Evolutionary conservation across 2,113 vertebrate species (phyloP), one percentile per base, ranked within the genome.

Genomic region (Plecotus auritus): DNA sequence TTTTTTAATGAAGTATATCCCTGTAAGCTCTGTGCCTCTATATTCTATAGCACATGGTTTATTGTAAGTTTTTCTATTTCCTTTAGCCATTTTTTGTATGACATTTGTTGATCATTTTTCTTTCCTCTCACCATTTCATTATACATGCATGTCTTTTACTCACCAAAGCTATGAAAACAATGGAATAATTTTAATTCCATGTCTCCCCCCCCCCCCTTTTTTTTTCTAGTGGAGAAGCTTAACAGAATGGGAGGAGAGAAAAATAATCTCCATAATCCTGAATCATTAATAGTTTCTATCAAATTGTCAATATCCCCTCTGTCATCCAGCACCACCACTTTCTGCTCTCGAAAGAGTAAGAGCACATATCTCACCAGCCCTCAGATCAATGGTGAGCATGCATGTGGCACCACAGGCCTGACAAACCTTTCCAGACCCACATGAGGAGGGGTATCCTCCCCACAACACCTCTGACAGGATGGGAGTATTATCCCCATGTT

Each of bases 11-110:
- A 90, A 54, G n/a, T 80, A 13, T 37, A n/a, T 47, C 9, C 83
- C 59, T 93, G 8, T 42, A 84, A 84, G 23, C 10, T 83, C 28
- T 91, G 17, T 30, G 90, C 69, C 22, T 92, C n/a, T 37, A 16
- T 35, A 11, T 17, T 92, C 37, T n/a, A 18, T 32, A 9, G 66
- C 74, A 11, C 26, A 90, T 80, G 17, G 54, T 83, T 1, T 76
- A 89, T 35, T 49, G n/a, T 37, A 87, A 32, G 4, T 59, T 42
- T 96, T 35, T 90, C 14, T 73, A 13, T 81, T 94, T 69, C 37
- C 9, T 91, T 93, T 92, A 72, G 17, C 30, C 4, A 47, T 49
- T 66, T 70, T 91, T 76, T 26, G 6, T 45, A 61, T 76, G 40
- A 88, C 70, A 89, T 69, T 20, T 78, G 6, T 40, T 54, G 28